Base-by-base conservation (phyloP, 2,113 vertebrate species). In the Cyprinodon tularosa region DNA sequence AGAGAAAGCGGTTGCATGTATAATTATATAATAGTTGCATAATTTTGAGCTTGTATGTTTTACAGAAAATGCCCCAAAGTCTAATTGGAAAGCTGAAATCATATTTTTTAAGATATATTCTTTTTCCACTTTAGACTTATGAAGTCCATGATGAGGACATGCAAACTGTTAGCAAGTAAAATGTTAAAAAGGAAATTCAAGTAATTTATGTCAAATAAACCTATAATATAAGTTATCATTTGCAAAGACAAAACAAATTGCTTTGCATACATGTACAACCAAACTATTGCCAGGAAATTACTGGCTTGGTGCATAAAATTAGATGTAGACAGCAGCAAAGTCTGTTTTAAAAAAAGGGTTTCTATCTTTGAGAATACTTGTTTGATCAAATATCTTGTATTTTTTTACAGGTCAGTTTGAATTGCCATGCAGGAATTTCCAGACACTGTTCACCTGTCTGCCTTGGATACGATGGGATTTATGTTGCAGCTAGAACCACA, bases 381-480 rank as follows among this genome's bases (percentile, higher is more conserved):
- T 77, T 76, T 86, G 80, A 85, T 84, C 72, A 81, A 53, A 79
- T 67, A 57, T 71, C 61, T 76, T 80, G 70, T 78, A 44, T 70
- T 66, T 69, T 66, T 60, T 60, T 70, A 71, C 66, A 71, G 66
- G 84, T 62, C 78, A 77, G 44, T 84, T 85, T 85, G 64, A 85
- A 81, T 65, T 57, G 53, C 65, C 59, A 66, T 80, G 37, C 66
- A 74, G 77, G 53, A 86, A 50, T 82, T 92, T 93, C 92, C 88
- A 91, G 89, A 90, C 87, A 80, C 68, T 77, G 76, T 92, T 88
- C 92, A 93, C 90, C 91, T 94, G 92, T 93, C 88, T 91, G 87
- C 88, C 90, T 89, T 87, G 84, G 84, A 69, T 64, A 17, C 82
- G 71, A 81, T 66, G 62, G 77, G 83, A 83, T 75, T 82, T 78